phyloP scores from a whole-genome alignment of 2,797 vertebrate species.

The Brachyalestes nurse region DNA sequence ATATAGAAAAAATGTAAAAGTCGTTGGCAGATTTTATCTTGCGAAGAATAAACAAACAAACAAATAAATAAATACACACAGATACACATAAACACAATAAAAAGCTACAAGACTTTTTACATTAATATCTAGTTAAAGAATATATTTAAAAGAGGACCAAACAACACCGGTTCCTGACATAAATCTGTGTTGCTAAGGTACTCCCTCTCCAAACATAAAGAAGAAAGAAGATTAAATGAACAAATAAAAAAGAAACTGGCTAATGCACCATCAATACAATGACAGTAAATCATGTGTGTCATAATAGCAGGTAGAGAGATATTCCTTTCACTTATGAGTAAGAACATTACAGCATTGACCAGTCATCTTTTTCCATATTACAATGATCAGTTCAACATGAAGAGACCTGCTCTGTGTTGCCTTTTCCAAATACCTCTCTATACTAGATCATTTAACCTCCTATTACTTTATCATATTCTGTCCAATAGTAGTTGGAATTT shows the following conservation, averaged over 20 bases:
- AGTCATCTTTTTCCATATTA: constrained; percentile 28
- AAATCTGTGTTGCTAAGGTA: background rate
- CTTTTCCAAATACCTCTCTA: constrained; percentile 9
- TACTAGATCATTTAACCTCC: background rate
- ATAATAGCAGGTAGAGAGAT: background rate
- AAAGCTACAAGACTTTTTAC: no score
- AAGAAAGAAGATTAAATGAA: background rate
- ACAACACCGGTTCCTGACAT: background rate
- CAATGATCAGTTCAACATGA: constrained; percentile 38
- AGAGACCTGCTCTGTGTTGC: constrained; percentile 18
- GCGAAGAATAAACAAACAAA: no score
- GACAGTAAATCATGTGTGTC: background rate
- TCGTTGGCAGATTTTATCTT: no score
- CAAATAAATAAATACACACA: no score
- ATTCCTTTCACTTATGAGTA: background rate
- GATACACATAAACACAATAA: no score
- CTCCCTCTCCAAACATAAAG: background rate
- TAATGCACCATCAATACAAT: background rate
- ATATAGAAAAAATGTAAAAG: no score
- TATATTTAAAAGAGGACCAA: no score
- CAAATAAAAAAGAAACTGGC: background rate
- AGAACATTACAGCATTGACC: constrained; percentile 21
- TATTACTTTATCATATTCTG: background rate
- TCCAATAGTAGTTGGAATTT: background rate
- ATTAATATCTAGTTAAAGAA: no score